Evolutionary conservation across 2,797 vertebrate species (phyloP), one percentile per base, ranked within the genome.

Genomic region (Muraenolepis orangiensis): DNA sequence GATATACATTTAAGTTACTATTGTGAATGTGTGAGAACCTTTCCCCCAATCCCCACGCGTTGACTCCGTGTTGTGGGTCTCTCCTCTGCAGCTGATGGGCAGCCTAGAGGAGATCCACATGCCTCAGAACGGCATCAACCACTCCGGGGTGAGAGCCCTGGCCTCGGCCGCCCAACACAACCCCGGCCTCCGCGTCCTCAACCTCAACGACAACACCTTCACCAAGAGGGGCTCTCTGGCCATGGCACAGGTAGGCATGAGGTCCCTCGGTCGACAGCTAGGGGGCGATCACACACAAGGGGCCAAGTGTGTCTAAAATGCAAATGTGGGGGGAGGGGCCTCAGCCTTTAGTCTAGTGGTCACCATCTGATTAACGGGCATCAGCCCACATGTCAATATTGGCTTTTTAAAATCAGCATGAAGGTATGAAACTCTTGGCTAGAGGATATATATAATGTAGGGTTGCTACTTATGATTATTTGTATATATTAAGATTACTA

Each of bases 181-280:
- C 90, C 91, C 94, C 0, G 89, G 96, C 80, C 93, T 99, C 46
- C 93, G 93, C 0, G 91, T 97, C 77, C 93, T 99, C 84, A 99
- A 99, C 90, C 87, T 99, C 80, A 99, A 99, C 0, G 98, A 99
- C 89, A 99, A 99, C 91, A 98, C 97, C 71, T 99, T 99, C 90
- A 98, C 97, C 0, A 97, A 97, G 84, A 97, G 92, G 83, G 98
- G 98, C 18, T 95, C 96, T 0, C 79, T 96, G 68, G 96, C 97
- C 78, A 98, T 99, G 96, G 97, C 97, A 7, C 92, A 96, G 93
- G 98, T 96, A 75, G 90, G 87, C 0, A 38, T 0, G 20, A 10
- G 2, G 40, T 46, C 42, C 42, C 42, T 10, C 29, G 3, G 18
- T 7, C 29, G 0, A 1, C 13, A 46, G 31, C 26, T 66, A 28